Evolutionary conservation across 2,797 vertebrate genomes (phyloP).

Genomic region (Otolemur crassicaudatus): DNA sequence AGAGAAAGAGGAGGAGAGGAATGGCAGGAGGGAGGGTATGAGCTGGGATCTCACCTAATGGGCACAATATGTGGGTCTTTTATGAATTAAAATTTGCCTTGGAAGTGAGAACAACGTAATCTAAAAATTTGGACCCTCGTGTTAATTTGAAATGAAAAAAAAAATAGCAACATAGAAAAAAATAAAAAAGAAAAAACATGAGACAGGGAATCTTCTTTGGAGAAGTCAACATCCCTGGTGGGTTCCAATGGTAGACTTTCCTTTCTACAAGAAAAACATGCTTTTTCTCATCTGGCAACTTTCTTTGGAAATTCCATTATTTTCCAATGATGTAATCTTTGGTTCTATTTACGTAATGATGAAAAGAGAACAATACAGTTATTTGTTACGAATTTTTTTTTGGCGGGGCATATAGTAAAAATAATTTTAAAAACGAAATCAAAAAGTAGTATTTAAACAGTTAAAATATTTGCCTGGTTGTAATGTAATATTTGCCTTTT

Average conservation of each 20-base stretch:
- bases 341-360: background rate
- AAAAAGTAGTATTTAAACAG: background rate
- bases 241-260: accelerated
- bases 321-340: no score
- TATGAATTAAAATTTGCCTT: no score
- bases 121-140: no score
- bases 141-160: no score
- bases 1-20: no score
- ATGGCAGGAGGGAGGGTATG: no score
- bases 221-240: accelerated
- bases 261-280: accelerated
- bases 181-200: no score
- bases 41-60: no score
- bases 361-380: background rate
- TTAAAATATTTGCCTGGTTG: accelerated
- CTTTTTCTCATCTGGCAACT: accelerated
- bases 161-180: no score
- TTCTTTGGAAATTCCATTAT: background rate
- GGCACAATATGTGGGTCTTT: no score
- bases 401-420: background rate
- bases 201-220: accelerated
- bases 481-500: no score
- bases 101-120: no score
- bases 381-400: background rate
- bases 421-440: background rate